Conservation (phyloP, 2,888 invertebrate species). For the Pyrrhosoma nymphula region DNA sequence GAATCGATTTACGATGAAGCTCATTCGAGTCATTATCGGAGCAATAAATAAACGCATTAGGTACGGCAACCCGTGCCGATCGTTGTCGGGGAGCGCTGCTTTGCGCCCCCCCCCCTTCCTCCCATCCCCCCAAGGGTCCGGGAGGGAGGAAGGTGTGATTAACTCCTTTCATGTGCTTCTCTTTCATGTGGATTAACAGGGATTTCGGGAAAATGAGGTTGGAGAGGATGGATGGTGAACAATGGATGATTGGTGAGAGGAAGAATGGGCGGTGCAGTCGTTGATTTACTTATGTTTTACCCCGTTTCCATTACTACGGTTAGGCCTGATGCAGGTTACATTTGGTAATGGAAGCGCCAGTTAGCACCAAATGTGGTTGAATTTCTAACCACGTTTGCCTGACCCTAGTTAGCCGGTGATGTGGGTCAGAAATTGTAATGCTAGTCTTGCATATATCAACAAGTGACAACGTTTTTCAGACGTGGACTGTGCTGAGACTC, state of each 20-base stretch:
- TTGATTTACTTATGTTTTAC: too few species aligned
- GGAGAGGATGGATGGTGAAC: neutral
- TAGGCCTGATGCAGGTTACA: too few species aligned
- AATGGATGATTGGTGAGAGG: neutral
- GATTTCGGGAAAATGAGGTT: neutral
- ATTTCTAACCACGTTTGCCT: too few species aligned
- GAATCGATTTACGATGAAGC: conserved; percentile 32
- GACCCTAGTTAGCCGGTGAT: too few species aligned
- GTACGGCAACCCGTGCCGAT: neutral
- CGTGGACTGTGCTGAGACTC: too few species aligned
- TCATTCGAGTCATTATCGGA: conserved; percentile 2
- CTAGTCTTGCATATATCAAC: too few species aligned
- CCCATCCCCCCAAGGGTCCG: neutral
- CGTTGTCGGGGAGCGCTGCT: neutral
- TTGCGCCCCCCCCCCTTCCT: neutral
- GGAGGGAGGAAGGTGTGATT: neutral
- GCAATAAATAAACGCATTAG: conserved; percentile 23
- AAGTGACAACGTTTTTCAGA: too few species aligned
- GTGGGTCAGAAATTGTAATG: too few species aligned
- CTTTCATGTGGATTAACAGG: neutral
- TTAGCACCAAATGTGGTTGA: too few species aligned
- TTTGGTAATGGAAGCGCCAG: too few species aligned
- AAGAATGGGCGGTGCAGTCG: neutral
- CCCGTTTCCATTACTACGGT: too few species aligned
- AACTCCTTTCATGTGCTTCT: neutral